Percentiles rank a stretch among this genome's conserved stretches.
phyloP scores from a whole-genome alignment of 2,113 vertebrate species.

The Neotoma lepida region DNA sequence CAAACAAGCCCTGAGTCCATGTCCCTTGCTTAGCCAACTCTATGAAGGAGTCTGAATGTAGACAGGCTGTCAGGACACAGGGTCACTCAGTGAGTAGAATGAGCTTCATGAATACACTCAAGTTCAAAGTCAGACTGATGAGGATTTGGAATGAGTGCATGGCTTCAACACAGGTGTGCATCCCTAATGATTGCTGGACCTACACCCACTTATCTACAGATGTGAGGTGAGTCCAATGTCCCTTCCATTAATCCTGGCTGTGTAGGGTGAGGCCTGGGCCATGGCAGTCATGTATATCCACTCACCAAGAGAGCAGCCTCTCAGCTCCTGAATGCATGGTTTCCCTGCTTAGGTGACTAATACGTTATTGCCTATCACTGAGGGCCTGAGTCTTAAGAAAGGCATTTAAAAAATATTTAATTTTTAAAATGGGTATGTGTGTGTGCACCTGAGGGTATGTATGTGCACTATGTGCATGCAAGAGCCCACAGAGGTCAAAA shows the following conservation, averaged over 20 bases:
- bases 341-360: neutral
- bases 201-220: rapidly evolving
- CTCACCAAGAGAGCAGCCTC: neutral
- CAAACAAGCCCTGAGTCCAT: constrained; percentile 57
- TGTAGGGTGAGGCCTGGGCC: neutral
- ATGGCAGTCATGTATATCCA: neutral
- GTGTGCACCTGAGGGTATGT: no score
- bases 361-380: neutral
- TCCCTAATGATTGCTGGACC: rapidly evolving
- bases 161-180: rapidly evolving
- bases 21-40: constrained; percentile 59
- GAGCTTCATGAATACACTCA: neutral
- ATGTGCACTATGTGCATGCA: neutral
- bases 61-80: neutral
- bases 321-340: neutral
- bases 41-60: neutral
- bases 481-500: neutral
- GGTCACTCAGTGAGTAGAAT: neutral
- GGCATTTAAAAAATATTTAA: neutral
- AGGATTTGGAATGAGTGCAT: neutral
- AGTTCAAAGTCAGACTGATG: neutral
- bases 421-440: neutral
- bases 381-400: neutral
- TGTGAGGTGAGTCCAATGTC: rapidly evolving
- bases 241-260: neutral